A percentile compares a stretch with the other conserved stretches of the same genome.
phyloP scores from a whole-genome alignment of 2,113 vertebrate genomes.

The Donacobius atricapilla region DNA sequence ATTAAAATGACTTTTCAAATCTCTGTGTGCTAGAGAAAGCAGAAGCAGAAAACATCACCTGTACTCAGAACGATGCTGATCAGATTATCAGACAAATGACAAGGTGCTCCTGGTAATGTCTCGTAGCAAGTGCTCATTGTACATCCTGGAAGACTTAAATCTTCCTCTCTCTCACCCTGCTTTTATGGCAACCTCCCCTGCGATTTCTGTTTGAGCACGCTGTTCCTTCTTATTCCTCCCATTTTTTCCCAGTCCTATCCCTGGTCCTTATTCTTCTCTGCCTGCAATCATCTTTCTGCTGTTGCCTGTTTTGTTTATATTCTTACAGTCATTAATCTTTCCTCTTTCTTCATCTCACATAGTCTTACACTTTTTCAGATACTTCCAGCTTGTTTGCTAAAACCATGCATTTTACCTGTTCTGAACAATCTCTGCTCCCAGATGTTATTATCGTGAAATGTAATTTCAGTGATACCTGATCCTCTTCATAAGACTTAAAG shows the following conservation, averaged over 20 bases:
- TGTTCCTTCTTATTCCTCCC: neutral
- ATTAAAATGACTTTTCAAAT: neutral
- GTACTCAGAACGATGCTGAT: rapidly evolving
- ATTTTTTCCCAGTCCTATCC: neutral
- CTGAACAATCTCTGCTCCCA: neutral
- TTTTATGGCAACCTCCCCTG: neutral
- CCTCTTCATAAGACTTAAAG: neutral
- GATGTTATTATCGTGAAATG: neutral
- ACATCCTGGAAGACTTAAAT: neutral
- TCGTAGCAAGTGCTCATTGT: neutral
- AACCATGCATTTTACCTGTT: neutral
- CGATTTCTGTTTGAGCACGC: neutral
- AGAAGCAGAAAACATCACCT: neutral
- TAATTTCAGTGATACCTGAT: neutral
- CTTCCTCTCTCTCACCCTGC: neutral
- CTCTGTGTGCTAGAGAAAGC: neutral
- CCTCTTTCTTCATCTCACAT: neutral
- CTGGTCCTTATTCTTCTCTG: neutral
- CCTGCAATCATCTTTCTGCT: neutral
- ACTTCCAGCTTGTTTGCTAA: neutral
- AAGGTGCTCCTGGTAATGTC: neutral
- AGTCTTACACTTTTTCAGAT: neutral
- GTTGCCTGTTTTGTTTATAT: neutral
- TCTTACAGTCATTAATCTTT: neutral
- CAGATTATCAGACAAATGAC: neutral